These are phyloP conservation scores for Ondatra zibethicus DNA, from an alignment of 2,113 vertebrate genomes.

Conservation along the genomic window DNA sequence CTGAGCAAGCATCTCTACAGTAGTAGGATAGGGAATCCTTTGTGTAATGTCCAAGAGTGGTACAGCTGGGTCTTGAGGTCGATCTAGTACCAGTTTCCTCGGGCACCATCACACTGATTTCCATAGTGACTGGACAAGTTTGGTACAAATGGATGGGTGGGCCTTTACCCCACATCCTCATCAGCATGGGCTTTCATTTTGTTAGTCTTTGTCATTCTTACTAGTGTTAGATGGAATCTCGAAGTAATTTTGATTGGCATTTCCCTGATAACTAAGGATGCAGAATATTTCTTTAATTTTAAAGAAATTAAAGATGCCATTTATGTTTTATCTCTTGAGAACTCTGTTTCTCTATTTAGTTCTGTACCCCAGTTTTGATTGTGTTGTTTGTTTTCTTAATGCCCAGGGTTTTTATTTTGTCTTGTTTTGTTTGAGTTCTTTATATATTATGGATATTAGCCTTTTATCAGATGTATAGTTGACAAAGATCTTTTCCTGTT, in stretches of 20 bases:
- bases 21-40: too few species aligned
- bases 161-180: not conserved
- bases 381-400: not conserved
- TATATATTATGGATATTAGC: not conserved
- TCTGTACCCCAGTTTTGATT: not conserved
- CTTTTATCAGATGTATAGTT: not conserved
- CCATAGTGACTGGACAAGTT: not conserved
- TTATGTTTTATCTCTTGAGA: not conserved
- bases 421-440: not conserved
- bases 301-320: not conserved
- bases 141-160: not conserved
- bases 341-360: not conserved
- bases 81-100: too few species aligned
- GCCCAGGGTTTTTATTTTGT: not conserved
- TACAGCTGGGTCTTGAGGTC: too few species aligned
- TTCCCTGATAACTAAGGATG: not conserved
- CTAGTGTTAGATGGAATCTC: not conserved
- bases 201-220: not conserved
- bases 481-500: not conserved
- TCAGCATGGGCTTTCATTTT: not conserved
- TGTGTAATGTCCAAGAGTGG: too few species aligned
- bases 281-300: not conserved
- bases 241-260: not conserved
- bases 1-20: too few species aligned
- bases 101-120: too few species aligned